Conservation (phyloP, 1,140 invertebrate genomes). For the Zelostemma sp. region DNA sequence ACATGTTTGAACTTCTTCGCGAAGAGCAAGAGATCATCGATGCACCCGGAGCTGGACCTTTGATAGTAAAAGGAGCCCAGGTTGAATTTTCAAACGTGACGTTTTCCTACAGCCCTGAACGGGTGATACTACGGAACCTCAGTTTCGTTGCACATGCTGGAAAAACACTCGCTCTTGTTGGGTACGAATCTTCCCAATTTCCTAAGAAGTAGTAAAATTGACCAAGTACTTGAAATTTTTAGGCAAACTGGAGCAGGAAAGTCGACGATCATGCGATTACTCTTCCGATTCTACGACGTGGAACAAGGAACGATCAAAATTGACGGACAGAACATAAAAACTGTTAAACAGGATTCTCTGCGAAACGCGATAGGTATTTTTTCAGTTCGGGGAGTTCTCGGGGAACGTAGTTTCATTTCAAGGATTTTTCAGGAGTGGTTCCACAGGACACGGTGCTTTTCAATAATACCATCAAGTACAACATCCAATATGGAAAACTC, state of each 20-base stretch:
- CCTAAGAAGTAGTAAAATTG: no score
- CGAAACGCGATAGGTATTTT: conserved; percentile 77
- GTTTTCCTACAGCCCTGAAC: conserved; percentile 89
- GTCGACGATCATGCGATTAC: conserved; percentile 91
- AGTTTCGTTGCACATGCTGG: conserved; percentile 89
- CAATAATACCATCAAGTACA: conserved; percentile 95
- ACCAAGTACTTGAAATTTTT: no score
- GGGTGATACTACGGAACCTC: conserved; percentile 85
- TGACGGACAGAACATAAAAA: conserved; percentile 87
- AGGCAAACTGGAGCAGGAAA: conserved; percentile 95
- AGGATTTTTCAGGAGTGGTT: conserved; percentile 79
- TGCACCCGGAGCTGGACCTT: conserved; percentile 79
- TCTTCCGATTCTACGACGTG: conserved; percentile 97
- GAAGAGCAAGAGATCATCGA: conserved; percentile 90
- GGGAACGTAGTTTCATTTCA: conserved; percentile 14
- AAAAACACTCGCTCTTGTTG: conserved; percentile 93
- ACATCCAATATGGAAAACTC: conserved; percentile 93
- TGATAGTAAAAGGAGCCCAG: conserved; percentile 80
- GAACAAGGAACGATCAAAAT: conserved; percentile 87
- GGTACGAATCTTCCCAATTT: no score
- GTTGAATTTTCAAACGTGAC: conserved; percentile 92
- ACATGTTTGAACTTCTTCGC: conserved; percentile 96
- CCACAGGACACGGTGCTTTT: conserved; percentile 98
- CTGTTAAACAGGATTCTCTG: conserved; percentile 83
- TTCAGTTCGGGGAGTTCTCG: no score